phyloP scores from a whole-genome alignment of 2,113 vertebrate species.

The Lepus americanus region DNA sequence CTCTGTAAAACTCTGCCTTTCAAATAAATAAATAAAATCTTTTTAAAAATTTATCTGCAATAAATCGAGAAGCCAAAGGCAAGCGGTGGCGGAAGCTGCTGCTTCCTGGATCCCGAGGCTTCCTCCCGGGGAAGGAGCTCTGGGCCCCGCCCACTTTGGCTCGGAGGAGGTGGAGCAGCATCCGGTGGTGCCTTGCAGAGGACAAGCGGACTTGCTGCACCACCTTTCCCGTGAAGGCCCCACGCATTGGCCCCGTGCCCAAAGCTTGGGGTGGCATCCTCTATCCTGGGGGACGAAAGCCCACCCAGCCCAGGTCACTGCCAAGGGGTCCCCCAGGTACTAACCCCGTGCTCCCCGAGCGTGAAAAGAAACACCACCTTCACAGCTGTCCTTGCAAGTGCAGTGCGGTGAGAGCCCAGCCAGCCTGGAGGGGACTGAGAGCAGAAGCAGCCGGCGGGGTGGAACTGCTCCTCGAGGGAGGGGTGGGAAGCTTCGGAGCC shows the following conservation, averaged over 20 bases:
- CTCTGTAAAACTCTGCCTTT: too few species aligned
- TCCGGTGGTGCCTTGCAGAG: background rate
- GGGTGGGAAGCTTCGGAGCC: background rate
- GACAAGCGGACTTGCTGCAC: rapidly evolving
- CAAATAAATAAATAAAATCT: too few species aligned
- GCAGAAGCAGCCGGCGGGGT: background rate
- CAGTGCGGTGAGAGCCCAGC: background rate
- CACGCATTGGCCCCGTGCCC: rapidly evolving
- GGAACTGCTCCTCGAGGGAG: background rate
- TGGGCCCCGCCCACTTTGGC: background rate
- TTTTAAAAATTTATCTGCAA: too few species aligned
- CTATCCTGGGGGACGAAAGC: background rate
- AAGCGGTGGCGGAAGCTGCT: rapidly evolving
- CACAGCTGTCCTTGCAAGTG: background rate
- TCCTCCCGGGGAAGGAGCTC: background rate
- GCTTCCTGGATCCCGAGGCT: background rate
- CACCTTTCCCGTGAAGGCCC: background rate
- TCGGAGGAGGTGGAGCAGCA: background rate
- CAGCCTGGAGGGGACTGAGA: background rate
- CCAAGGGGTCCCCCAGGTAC: background rate
- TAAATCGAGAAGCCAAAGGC: background rate
- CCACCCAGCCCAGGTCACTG: too few species aligned
- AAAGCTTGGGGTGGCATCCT: too few species aligned
- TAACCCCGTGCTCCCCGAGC: background rate
- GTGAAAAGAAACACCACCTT: background rate